phyloP scores from a whole-genome alignment of 2,888 invertebrate genomes.

The Plebejus anna region DNA sequence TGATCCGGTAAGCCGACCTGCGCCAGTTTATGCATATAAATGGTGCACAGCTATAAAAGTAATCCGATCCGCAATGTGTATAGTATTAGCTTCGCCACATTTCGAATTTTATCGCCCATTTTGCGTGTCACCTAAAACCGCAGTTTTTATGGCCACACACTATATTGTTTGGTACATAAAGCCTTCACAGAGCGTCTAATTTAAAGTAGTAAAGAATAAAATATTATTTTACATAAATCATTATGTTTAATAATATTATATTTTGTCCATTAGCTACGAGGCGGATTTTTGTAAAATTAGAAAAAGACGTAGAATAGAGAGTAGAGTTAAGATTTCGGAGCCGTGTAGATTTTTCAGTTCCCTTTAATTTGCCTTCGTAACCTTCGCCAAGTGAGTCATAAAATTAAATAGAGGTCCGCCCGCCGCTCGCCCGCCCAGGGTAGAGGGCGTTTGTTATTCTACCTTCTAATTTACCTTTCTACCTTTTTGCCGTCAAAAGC shows the following conservation, averaged over 20 bases:
- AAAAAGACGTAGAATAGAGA: no score
- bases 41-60: conserved; percentile 19
- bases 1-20: conserved; percentile 12
- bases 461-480: conserved; percentile 22
- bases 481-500: conserved; percentile 23
- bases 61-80: conserved; percentile 3
- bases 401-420: conserved; percentile 19
- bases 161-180: conserved; percentile 21
- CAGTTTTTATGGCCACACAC: conserved; percentile 18
- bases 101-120: conserved; percentile 20
- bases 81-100: conserved; percentile 5
- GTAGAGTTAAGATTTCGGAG: neutral
- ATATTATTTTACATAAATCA: neutral
- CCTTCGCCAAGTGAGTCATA: conserved; percentile 22
- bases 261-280: neutral
- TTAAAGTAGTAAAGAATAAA: neutral
- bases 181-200: conserved; percentile 6
- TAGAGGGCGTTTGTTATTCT: conserved; percentile 3
- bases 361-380: conserved; percentile 21
- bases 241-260: neutral
- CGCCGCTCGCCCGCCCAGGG: neutral
- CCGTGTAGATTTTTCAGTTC: conserved; percentile 2
- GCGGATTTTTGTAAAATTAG: no score
- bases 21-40: conserved; percentile 17
- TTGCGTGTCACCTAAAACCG: neutral